Base-by-base conservation (phyloP, 2,113 vertebrate genomes). In the Polypterus senegalus region DNA sequence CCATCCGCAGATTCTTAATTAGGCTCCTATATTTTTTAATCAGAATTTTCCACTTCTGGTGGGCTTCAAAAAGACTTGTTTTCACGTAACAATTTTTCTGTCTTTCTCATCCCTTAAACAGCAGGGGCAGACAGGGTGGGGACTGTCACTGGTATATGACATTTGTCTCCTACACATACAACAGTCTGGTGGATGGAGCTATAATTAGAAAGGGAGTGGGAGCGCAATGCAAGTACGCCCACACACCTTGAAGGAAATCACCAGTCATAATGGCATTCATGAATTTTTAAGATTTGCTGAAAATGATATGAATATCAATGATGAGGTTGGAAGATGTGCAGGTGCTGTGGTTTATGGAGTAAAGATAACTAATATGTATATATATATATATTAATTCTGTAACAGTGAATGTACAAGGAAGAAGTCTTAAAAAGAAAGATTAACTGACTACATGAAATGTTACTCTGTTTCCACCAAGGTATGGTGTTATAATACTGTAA, bases 191-290 rank as follows among this genome's bases (percentile, higher is more conserved):
- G 60, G 65, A 60, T 49, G n/a, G 55, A 10, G 52, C 65, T 66
- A 66, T 62, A 57, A 53, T 58, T 62, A 66, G 48, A 45, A 46
- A 53, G 53, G 4, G 59, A 45, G 64, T 57, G 47, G 43, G 64
- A 52, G 60, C 61, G 4, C 11, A 44, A 53, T 27, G 27, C 48
- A 10, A 27, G 9, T 46, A 4, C 45, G 46, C 57, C 53, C 44
- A 27, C 59, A 43, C 59, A 64, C 59, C 68, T 47, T 60, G 65
- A 69, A 67, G 49, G 57, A 64, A 64, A 27, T 64, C 64, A 57
- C 66, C 73, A 61, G 63, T 70, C 71, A 74, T 79, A 80, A 76
- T 77, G 74, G 74, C 78, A 84, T 79, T 82, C 79, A 84, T 82
- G 69, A 76, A 65, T 66, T 77, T 75, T 77, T 69, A 70, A 70